Conservation (phyloP, 2,797 vertebrate genomes). For the Rhynchotus rufescens region DNA sequence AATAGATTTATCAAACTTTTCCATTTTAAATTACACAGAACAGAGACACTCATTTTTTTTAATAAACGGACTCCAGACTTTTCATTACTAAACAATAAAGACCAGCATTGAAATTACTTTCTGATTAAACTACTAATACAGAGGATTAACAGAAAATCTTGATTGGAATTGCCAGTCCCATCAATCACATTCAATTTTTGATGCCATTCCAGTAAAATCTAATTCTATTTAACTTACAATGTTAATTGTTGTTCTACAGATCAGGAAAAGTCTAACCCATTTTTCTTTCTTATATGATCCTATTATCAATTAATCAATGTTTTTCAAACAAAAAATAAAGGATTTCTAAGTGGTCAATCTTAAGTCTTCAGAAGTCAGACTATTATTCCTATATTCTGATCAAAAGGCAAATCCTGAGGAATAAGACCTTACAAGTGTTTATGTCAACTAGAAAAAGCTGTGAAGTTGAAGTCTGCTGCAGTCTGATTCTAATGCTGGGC, state of each 20-base stretch:
- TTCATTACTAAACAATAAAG: slow-evolving; percentile 2
- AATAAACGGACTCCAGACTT: neutral
- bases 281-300: slow-evolving; percentile 28
- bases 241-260: slow-evolving; percentile 51
- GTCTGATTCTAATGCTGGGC: neutral
- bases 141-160: slow-evolving; percentile 52
- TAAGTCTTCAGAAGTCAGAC: neutral
- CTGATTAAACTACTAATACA: slow-evolving; percentile 50
- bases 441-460: neutral
- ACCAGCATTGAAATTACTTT: slow-evolving; percentile 11
- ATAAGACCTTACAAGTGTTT: slow-evolving; percentile 4
- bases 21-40: neutral
- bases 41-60: slow-evolving; percentile 19
- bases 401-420: neutral
- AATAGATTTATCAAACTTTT: neutral
- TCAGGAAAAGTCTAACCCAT: slow-evolving; percentile 8
- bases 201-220: slow-evolving; percentile 16
- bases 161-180: slow-evolving; percentile 50
- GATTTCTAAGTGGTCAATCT: neutral
- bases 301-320: slow-evolving; percentile 47
- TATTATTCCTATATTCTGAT: neutral
- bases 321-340: neutral
- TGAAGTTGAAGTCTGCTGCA: neutral
- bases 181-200: slow-evolving; percentile 40
- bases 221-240: slow-evolving; percentile 41